Evolutionary conservation across 2,113 vertebrate species (phyloP), one percentile per base, ranked within the genome.

Genomic region (Anolis sagrei): DNA sequence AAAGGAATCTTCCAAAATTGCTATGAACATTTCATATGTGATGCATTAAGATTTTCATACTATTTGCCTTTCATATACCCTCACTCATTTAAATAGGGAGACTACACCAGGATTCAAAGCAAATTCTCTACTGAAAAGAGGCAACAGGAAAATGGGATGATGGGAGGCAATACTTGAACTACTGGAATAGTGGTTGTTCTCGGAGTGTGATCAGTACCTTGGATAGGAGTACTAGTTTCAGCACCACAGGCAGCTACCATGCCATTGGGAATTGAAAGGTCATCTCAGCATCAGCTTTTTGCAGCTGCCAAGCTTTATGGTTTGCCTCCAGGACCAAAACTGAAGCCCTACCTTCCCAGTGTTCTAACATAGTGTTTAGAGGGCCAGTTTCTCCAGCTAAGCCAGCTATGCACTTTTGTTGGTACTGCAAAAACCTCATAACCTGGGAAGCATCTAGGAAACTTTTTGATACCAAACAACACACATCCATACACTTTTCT

Each of bases 21-120:
- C 21, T 72, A 79, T 64, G 36, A 76, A 76, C 76, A 76, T 76
- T 48, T 66, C 49, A 83, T 80, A 11, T 68, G 39, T 29, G 23
- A 39, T 74, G 49, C 21, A n/a, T 21, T 11, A 74, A 62, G 70
- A 27, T 61, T 58, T 39, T 11, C 32, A 73, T 1, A 36, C 58
- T 82, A 34, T 14, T 82, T 83, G 51, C 36, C 29, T 62, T 73
- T 61, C 21, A 32, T 34, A 34, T 61, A 58, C 6, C 61, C 13
- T 74, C 21, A 74, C 74, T 54, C 69, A 61, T 29, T 75, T 51
- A 1, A 18, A 10, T 44, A 39, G 19, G 8, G 34, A 27, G 6
- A 44, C 13, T 76, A 7, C 48, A 27, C n/a, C 14, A 25, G 29
- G 48, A 44, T 75, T 44, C 73, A 75, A 5, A 44, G 5, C 39